Evolutionary conservation across 2,113 vertebrate species (phyloP).

Genomic region (Bufo bufo): DNA sequence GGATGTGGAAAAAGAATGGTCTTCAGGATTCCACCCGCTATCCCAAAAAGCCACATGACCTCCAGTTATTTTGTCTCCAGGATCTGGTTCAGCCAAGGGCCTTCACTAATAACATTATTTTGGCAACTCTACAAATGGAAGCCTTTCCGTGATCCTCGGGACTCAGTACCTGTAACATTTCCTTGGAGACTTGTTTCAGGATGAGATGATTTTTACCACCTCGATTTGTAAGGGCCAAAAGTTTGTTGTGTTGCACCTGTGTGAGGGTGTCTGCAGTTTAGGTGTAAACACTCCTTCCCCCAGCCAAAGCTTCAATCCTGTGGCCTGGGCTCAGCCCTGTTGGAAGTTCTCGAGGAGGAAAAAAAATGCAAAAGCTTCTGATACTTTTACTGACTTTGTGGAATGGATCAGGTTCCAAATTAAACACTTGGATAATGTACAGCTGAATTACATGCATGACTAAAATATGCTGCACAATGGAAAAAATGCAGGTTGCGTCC

Average conservation of each 20-base stretch:
- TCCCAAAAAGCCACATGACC: conserved; percentile 40
- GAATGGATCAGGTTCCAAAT: conserved; percentile 60
- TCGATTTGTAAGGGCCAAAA: not conserved
- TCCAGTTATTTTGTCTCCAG: conserved; percentile 15
- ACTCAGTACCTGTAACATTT: conserved; percentile 7
- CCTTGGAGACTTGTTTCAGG: conserved; percentile 17
- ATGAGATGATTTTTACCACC: conserved; percentile 7
- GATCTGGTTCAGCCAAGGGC: conserved; percentile 46
- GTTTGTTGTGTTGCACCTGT: conserved; percentile 38
- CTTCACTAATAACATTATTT: conserved; percentile 30
- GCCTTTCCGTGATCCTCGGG: conserved; percentile 21
- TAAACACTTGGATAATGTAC: conserved; percentile 61
- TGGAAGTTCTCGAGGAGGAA: not conserved
- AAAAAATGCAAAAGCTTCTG: conserved; percentile 44
- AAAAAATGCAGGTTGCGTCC: conserved; percentile 42
- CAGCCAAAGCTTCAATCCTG: not conserved
- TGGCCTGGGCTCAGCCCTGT: not conserved
- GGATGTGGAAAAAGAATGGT: conserved; percentile 32
- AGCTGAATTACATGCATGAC: conserved; percentile 53
- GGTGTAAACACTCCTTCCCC: not conserved
- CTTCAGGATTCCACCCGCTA: conserved; percentile 35
- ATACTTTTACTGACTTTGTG: conserved; percentile 44
- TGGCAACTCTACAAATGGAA: conserved; percentile 34
- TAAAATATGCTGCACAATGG: conserved; percentile 58
- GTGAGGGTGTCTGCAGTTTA: not conserved